Evolutionary conservation across 2,113 vertebrate species (phyloP), one percentile per base, ranked within the genome.

Genomic region (Charina bottae): DNA sequence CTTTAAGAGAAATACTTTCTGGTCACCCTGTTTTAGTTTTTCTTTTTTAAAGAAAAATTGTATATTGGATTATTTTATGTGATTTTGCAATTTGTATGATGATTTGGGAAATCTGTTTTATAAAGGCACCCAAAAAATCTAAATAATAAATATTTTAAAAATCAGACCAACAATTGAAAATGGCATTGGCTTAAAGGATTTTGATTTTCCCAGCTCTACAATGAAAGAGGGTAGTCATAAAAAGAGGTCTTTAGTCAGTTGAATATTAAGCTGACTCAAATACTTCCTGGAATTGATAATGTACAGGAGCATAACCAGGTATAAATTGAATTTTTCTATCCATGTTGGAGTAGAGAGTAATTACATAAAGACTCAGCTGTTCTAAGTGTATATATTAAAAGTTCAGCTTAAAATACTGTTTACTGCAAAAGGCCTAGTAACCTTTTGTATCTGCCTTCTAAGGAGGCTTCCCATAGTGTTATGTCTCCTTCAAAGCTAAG

Each of bases 401-500:
- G 19, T 58, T 58, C 56, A 92, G 54, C 19, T 68, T 53, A 90
- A 1, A 24, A 33, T 87, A 53, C 37, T 90, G 92, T 62, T 91
- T 93, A 62, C 92, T 49, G 88, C 56, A 83, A 4, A 9, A 58
- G 72, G 23, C 4, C 6, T 28, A 83, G 90, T 53, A 95, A 90
- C 92, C 0, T 90, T 21, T 2, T 55, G 91, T 33, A 58, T n/a
- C 7, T 68, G 6, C 49, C 37, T 89, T 83, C 86, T 93, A 88
- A 78, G 0, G 0, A 88, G 13, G 11, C 37, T 91, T 89, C 89
- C 85, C 46, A 53, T 17, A 86, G 56, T 0, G 26, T 21, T 93
- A 85, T 90, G 91, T 94, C 89, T 95, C 88, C 92, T 62, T 93
- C 62, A 92, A 95, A 91, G 21, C 58, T 89, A 94, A 93, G 90